Evolutionary conservation across 2,797 vertebrate species (phyloP).

Genomic region (Valencia hispanica): DNA sequence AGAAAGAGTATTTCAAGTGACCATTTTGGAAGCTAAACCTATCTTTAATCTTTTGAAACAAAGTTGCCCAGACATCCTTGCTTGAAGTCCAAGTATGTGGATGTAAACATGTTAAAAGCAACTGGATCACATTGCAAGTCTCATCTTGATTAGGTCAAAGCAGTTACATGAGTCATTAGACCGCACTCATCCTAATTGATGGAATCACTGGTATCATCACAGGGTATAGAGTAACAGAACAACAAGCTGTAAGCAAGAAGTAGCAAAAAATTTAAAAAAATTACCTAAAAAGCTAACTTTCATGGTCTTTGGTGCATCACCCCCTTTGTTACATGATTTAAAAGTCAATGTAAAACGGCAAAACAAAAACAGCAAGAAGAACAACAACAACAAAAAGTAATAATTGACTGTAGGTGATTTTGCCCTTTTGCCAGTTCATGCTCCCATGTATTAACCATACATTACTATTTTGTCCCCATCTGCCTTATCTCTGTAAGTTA

Average conservation of each 20-base stretch:
- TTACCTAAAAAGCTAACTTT: background rate
- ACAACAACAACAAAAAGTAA: too few relatives aligned
- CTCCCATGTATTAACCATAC: background rate
- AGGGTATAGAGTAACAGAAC: slow-evolving; percentile 4
- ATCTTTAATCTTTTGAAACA: background rate
- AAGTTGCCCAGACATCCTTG: background rate
- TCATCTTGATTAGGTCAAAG: slow-evolving; percentile 9
- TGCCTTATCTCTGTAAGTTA: background rate
- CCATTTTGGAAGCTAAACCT: background rate
- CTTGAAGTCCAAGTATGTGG: slow-evolving; percentile 4
- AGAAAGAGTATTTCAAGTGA: background rate
- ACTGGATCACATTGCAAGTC: background rate
- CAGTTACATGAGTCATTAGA: slow-evolving; percentile 12
- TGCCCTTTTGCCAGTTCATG: background rate
- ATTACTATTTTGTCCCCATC: background rate
- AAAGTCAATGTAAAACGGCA: too few relatives aligned
- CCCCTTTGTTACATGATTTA: background rate
- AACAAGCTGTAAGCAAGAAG: slow-evolving; percentile 2
- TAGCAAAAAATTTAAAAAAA: background rate
- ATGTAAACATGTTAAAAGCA: slow-evolving; percentile 7
- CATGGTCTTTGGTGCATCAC: background rate
- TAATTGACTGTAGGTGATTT: background rate
- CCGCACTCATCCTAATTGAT: slow-evolving; percentile 3
- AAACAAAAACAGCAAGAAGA: too few relatives aligned
- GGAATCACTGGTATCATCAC: background rate